Evolutionary conservation across 2,888 invertebrate genomes (phyloP).

Genomic region (Glomeris marginata): DNA sequence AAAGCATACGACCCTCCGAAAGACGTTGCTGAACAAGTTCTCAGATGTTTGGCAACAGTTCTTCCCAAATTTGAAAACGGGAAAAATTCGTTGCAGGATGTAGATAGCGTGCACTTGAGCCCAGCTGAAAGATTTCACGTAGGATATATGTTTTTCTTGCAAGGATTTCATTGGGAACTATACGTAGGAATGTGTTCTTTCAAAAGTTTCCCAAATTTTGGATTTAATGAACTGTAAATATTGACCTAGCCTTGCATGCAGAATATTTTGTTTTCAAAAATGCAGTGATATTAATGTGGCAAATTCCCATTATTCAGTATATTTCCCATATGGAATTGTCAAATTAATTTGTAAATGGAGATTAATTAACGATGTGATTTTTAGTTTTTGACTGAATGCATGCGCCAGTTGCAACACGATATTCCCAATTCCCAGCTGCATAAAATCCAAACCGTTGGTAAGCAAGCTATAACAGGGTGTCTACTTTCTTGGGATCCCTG

Average conservation of each 20-base stretch:
- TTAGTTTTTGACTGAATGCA: constrained; percentile 49
- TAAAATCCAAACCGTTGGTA: constrained; percentile 54
- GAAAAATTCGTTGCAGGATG: too few species aligned
- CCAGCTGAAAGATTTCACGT: too few species aligned
- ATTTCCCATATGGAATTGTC: not conserved
- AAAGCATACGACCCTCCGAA: constrained; percentile 56
- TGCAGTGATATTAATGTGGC: too few species aligned
- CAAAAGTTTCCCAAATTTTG: not conserved
- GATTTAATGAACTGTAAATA: not conserved
- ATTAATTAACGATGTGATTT: not conserved
- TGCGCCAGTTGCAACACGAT: constrained; percentile 51
- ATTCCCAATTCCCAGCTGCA: constrained; percentile 72
- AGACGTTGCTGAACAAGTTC: constrained; percentile 45
- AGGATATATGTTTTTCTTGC: too few species aligned
- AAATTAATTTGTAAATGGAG: not conserved
- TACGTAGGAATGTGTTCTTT: not conserved
- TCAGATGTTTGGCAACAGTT: constrained; percentile 17
- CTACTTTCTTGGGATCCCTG: constrained; percentile 22
- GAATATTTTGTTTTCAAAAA: not conserved
- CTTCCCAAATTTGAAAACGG: too few species aligned
- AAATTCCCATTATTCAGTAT: not conserved
- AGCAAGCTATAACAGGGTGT: constrained; percentile 25
- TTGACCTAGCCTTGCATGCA: not conserved
- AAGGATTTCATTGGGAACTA: too few species aligned
- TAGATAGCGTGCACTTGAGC: too few species aligned